Base-by-base conservation (phyloP, 1,140 invertebrate species). In the Drosophila subobscura region DNA sequence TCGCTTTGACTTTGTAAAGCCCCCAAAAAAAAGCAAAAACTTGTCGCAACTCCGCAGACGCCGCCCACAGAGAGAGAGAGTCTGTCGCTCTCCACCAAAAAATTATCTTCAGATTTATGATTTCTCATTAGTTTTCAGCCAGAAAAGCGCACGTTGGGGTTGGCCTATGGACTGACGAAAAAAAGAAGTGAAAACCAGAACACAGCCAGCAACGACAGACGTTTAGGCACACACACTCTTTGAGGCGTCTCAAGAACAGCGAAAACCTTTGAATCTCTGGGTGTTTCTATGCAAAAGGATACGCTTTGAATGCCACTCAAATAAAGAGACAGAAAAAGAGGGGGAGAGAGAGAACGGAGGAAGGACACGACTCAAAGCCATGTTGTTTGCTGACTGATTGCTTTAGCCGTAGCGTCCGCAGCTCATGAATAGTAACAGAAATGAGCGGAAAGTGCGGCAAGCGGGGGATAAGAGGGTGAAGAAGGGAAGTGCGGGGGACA, bases 331-430 rank as follows among this genome's bases (percentile, higher is more conserved):
- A 49, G 67, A 60, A 16, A 41, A 22, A 67, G 42, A 37, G 57
- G n/a, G 14, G 53, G 60, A 44, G 42, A 2, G 7, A 42, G 7
- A 47, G 65, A 47, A 37, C 47, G 70, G 61, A 37, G 50, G 66
- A 57, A 52, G 60, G 70, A 33, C 68, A 72, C 60, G 42, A 49
- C 59, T 74, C 70, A 74, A 74, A 74, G 71, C 59, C 71, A 52
- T 74, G 71, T 74, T 84, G 65, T 76, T 71, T 77, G 78, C 75
- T 85, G 81, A 85, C 81, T 85, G 81, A 85, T 81, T 86, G 78
- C 81, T 86, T 83, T 81, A 72, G 59, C 59, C 50, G 10, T 37
- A 10, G 33, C 10, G 33, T 12, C 10, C 56, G 4, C 16, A 12
- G 1, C 56, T 40, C 65, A 56, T 68, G 65, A 68, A 68, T 67